Base-by-base conservation (phyloP, 1,140 invertebrate genomes). In the Cydia pomonella region DNA sequence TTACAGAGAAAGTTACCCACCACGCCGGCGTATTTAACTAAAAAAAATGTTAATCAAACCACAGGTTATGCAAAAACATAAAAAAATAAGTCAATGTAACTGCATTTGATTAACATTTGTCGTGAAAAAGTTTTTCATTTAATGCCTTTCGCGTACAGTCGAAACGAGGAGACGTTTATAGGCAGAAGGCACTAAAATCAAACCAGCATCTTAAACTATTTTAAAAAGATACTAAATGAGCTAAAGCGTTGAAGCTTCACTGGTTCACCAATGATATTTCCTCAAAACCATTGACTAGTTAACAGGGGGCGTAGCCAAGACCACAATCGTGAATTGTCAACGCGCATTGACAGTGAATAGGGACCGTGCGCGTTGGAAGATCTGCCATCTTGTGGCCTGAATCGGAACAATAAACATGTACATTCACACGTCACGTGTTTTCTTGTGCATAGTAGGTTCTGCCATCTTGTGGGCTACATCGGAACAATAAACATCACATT, bases 281-380 rank as follows among this genome's bases (percentile, higher is more conserved):
- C 79, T 82, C 84, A 89, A 87, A 83, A 85, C 82, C 79, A 82
- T 80, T 89, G 90, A 92, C 88, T 92, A 92, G 90, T 88, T 83
- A 79, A 83, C 53, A 77, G 74, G 73, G 23, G 47, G 81, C 76
- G 79, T 76, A 77, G 77, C 83, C 74, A 78, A 82, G 73, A n/a
- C 25, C 12, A 66, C 27, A 25, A 66, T 74, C 47, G 44, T 38
- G 33, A 38, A 38, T 38, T 38, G 7, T 7, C 10, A 44, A 44
- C 41, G 41, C 41, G 13, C 13, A 44, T 9, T 33, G 29, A 38
- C 13, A 47, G n/a, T n/a, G n/a, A n/a, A n/a, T n/a, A n/a, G n/a
- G n/a, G n/a, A n/a, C n/a, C n/a, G n/a, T n/a, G n/a, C n/a, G n/a
- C n/a, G n/a, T n/a, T n/a, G n/a, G n/a, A n/a, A n/a, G n/a, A n/a